phyloP scores from a whole-genome alignment of 1,140 invertebrate genomes.

The Brachionus paranguensis region DNA sequence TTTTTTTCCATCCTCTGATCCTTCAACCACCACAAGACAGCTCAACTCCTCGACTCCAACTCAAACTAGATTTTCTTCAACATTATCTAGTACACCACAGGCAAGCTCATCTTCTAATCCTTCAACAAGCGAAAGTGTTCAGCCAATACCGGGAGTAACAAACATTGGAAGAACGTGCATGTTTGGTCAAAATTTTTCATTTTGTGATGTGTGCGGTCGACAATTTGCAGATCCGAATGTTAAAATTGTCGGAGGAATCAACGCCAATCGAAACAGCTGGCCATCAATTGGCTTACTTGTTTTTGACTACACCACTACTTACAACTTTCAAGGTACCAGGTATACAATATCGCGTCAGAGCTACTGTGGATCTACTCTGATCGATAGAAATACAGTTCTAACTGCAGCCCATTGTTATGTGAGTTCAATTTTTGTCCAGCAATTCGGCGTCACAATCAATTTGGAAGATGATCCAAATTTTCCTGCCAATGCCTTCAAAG shows the following conservation, averaged over 20 bases:
- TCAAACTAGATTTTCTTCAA: background rate
- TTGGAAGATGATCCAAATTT: background rate
- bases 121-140: background rate
- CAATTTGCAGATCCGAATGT: background rate
- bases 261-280: background rate
- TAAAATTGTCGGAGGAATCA: background rate
- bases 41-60: too few species aligned
- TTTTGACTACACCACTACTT: background rate
- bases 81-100: too few species aligned
- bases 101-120: background rate
- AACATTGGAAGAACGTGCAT: background rate
- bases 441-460: background rate
- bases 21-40: background rate
- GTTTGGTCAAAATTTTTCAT: background rate
- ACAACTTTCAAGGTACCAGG: background rate
- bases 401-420: conserved; percentile 7
- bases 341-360: background rate
- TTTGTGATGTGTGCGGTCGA: background rate
- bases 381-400: background rate
- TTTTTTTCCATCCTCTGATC: background rate
- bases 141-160: background rate
- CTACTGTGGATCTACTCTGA: background rate
- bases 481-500: background rate
- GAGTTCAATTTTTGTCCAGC: background rate
- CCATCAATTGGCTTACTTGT: background rate